Evolutionary conservation across 2,113 vertebrate genomes (phyloP), one percentile per base, ranked within the genome.

Genomic region (Silurus meridionalis): DNA sequence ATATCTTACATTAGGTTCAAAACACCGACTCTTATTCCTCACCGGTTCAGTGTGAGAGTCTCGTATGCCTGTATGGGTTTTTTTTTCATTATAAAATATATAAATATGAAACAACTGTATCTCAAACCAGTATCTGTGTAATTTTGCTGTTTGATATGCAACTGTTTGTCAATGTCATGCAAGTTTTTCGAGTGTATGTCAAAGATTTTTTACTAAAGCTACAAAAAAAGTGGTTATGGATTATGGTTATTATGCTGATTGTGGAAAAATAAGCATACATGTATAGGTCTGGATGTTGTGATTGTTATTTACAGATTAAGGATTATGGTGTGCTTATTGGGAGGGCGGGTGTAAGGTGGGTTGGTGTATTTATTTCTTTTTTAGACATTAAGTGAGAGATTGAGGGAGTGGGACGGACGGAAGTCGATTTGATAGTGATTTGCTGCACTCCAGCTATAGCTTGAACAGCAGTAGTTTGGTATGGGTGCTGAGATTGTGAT

Each of bases 141-240:
- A 89, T 87, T 89, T 86, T 89, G 88, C 86, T 89, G 89, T 90
- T 90, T 87, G 84, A 89, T 90, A 90, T 90, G 89, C 88, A 90
- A 86, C 69, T 90, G 74, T 85, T 85, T 88, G 89, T 90, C 89
- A 79, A 28, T 90, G 85, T 90, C 85, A 86, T 87, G 88, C 89
- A 87, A 89, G 86, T n/a, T 84, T 17, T 74, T 19, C 21, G 8
- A 46, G 69, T 82, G 66, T 58, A 66, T 85, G 85, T 90, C 72
- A 83, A 74, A 86, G 81, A 85, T 50, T 80, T 86, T 80, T 82
- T 28, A 84, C 80, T 82, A 57, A 90, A 84, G 58, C 19, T 11
- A 74, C 55, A 46, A 82, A 71, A 67, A 82, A 82, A 5, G 1
- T 83, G 69, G 64, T 83, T 14, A 86, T 82, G 17, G 64, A 63